Conservation (phyloP, 2,888 invertebrate genomes). For the Lydus trimaculatus region DNA sequence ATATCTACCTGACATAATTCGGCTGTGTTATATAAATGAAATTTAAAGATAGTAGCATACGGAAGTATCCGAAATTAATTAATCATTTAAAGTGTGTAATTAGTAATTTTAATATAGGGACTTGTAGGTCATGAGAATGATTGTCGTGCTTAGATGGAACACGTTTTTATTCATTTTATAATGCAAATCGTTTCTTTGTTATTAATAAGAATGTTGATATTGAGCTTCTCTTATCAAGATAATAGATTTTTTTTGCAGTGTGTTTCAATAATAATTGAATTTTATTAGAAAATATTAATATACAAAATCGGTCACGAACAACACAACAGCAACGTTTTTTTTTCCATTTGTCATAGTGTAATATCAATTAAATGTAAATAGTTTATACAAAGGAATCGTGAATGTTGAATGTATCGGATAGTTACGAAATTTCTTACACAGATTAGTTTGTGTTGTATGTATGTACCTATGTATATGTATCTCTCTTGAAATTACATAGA, state of each 20-base stretch:
- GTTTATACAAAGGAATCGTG: conserved; percentile 38
- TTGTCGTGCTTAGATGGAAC: too few species aligned
- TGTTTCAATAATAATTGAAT: background rate
- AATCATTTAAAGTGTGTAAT: too few species aligned
- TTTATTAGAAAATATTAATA: background rate
- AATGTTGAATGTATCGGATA: conserved; percentile 33
- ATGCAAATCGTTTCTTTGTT: too few species aligned
- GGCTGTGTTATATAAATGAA: background rate
- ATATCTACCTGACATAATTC: background rate
- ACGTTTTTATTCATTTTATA: too few species aligned
- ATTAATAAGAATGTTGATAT: too few species aligned
- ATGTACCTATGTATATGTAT: conserved; percentile 14
- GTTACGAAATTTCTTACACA: conserved; percentile 35
- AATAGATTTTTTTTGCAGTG: too few species aligned
- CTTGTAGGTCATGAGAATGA: too few species aligned
- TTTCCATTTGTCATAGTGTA: conserved; percentile 31
- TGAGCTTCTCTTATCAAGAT: too few species aligned
- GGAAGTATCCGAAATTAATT: too few species aligned
- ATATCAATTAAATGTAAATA: conserved; percentile 38
- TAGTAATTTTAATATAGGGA: too few species aligned
- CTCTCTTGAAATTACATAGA: conserved; percentile 22
- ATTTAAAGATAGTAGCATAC: too few species aligned
- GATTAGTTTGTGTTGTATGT: conserved; percentile 25
- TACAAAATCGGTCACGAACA: conserved; percentile 15
- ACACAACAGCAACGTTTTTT: background rate